Evolutionary conservation across 2,797 vertebrate genomes (phyloP), one percentile per base, ranked within the genome.

Genomic region (Crax fasciolata): DNA sequence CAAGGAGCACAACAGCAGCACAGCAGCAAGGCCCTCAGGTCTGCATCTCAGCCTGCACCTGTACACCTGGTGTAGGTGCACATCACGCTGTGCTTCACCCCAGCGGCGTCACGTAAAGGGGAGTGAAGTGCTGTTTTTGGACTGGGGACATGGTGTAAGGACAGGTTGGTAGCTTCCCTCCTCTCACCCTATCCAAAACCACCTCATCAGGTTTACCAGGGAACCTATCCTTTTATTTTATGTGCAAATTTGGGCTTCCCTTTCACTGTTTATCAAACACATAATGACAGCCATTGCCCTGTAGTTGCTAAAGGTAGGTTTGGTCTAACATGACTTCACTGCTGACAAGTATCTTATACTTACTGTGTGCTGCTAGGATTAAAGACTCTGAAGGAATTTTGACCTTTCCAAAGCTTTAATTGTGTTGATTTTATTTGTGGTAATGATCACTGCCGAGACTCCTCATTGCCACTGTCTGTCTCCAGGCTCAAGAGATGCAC

Each of bases 361-460:
- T 90, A 82, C 84, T 63, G 38, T 28, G 35, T 46, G 49, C 84
- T 81, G 57, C 62, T 84, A 82, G 90, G 70, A 94, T 95, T 93
- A 96, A 78, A 95, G 92, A 84, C 78, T 70, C 66, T 49, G 63
- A 43, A 85, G 17, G 72, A 93, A 93, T 80, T 83, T 10, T 82
- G 55, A 84, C 74, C 73, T 77, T 89, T 93, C 76, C 78, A 91
- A 77, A 95, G 93, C 93, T 94, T 86, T 95, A 83, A 91, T 94
- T 95, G 65, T 88, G 72, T 84, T 92, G 81, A 86, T 71, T 94
- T 96, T 75, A 76, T 89, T 87, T 2, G 1, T 14, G 73, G 87
- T 83, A 92, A 83, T 95, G 95, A 94, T 72, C 75, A 41, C 68
- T 84, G 63, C 46, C 41, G 57, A 88, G 62, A 61, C 66, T 93